Conservation (phyloP, 2,797 vertebrate species). For the Otolemur crassicaudatus region DNA sequence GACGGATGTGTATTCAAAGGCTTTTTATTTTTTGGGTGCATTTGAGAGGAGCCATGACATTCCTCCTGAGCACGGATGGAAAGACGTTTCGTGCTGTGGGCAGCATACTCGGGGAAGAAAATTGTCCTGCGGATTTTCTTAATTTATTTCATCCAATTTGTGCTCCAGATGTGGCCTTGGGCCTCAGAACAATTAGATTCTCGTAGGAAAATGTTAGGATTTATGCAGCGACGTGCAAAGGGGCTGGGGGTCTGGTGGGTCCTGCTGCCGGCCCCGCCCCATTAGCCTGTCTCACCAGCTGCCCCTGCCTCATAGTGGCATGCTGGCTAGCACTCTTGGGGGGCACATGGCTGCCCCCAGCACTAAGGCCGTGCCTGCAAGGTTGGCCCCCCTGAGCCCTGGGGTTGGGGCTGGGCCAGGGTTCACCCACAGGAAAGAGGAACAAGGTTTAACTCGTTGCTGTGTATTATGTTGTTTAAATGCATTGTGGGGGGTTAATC, state of each 20-base stretch:
- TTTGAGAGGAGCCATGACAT: slow-evolving; percentile 78
- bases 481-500: background rate
- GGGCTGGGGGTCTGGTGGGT: background rate
- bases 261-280: background rate
- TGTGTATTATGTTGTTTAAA: background rate
- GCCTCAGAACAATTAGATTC: slow-evolving; percentile 85
- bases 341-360: background rate
- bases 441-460: background rate
- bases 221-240: slow-evolving; percentile 82
- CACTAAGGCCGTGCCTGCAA: background rate
- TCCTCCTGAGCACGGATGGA: rapidly evolving
- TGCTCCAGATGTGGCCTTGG: slow-evolving; percentile 84
- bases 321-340: background rate
- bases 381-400: rapidly evolving
- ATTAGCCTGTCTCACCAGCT: background rate
- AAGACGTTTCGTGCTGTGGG: slow-evolving; percentile 75
- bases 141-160: slow-evolving; percentile 90
- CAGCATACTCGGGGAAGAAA: slow-evolving; percentile 76
- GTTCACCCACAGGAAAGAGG: background rate
- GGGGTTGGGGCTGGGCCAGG: background rate
- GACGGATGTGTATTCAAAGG: slow-evolving; percentile 82
- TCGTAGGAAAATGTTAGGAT: slow-evolving; percentile 83
- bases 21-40: slow-evolving; percentile 73
- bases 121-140: slow-evolving; percentile 77
- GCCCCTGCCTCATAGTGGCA: background rate